Percentiles rank a stretch among this genome's conserved stretches.
Conservation (phyloP, 2,113 vertebrate species). For the mouse (Mus musculus) region DNA sequence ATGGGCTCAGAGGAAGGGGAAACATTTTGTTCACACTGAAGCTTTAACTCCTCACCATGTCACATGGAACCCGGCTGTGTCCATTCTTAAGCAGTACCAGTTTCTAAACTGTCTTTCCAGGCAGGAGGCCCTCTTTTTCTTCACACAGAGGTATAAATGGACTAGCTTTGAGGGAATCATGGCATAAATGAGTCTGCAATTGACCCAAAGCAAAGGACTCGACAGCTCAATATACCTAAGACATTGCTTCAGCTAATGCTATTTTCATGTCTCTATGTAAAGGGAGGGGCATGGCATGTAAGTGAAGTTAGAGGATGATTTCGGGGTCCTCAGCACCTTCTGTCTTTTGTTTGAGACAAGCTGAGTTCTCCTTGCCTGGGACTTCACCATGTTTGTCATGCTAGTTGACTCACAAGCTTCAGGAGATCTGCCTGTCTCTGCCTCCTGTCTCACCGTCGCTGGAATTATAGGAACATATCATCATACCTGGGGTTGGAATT, state of each 20-base stretch:
- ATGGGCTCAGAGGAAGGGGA: not conserved
- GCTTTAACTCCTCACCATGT: not conserved
- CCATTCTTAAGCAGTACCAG: not conserved
- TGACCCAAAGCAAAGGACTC: not conserved
- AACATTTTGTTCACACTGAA: not conserved
- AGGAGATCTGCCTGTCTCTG: not conserved
- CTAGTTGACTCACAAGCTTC: too few species aligned
- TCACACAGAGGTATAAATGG: not conserved
- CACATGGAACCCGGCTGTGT: rapidly evolving
- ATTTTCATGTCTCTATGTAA: not conserved
- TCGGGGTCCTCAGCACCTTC: not conserved
- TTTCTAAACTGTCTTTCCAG: not conserved
- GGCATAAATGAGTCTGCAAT: not conserved
- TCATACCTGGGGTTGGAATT: not conserved
- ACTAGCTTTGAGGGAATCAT: not conserved
- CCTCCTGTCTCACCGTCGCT: not conserved
- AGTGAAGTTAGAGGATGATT: not conserved
- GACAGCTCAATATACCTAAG: not conserved
- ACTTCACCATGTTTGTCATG: too few species aligned
- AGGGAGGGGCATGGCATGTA: not conserved
- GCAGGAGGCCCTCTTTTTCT: not conserved
- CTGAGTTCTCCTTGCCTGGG: not conserved
- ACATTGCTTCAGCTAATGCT: not conserved
- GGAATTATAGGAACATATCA: not conserved
- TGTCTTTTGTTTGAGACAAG: not conserved